Base-by-base conservation (phyloP, 1,140 invertebrate genomes). In the Argopecten irradians region DNA sequence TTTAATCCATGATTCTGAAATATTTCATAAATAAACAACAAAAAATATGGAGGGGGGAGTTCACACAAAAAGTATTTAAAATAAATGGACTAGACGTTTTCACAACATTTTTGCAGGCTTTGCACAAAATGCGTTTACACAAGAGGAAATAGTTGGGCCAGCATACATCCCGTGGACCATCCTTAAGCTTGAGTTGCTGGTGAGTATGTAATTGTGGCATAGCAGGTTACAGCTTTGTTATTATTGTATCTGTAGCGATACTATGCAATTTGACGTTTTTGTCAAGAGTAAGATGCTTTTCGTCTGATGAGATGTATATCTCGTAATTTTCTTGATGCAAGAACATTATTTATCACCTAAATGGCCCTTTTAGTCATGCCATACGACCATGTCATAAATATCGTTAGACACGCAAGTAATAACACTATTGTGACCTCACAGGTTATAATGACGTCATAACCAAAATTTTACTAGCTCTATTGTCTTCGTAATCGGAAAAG, bases 111-210 rank as follows among this genome's bases (percentile, higher is more conserved):
- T 89, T 88, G 2, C 82, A 93, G 93, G 93, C 34, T 34, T 89
- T 85, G 92, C 93, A 3, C 89, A 88, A 33, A 92, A 93, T 86
- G 87, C 91, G 0, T 92, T 93, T 82, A 91, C 91, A 0, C 89
- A 89, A 83, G 92, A 93, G 22, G 35, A 87, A 14, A 92, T 91
- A 88, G 83, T 87, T 22, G 93, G 92, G 0, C 93, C 93, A n/a
- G 91, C 91, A 83, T 92, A 92, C 71, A 92, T 93, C 41, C 93
- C 93, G 14, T 92, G 91, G 90, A 91, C 91, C 41, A 89, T 91
- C n/a, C 87, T 93, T 11, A 92, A 93, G 85, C 34, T 93, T 32
- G 86, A 92, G n/a, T 71, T 93, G 7, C 19, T 88, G 88, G 93
- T 93, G 88, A 34, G 83, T 83, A 35, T 9, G 32, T 86, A 19